phyloP scores from a whole-genome alignment of 2,797 vertebrate genomes.

The Propithecus deckenii region DNA sequence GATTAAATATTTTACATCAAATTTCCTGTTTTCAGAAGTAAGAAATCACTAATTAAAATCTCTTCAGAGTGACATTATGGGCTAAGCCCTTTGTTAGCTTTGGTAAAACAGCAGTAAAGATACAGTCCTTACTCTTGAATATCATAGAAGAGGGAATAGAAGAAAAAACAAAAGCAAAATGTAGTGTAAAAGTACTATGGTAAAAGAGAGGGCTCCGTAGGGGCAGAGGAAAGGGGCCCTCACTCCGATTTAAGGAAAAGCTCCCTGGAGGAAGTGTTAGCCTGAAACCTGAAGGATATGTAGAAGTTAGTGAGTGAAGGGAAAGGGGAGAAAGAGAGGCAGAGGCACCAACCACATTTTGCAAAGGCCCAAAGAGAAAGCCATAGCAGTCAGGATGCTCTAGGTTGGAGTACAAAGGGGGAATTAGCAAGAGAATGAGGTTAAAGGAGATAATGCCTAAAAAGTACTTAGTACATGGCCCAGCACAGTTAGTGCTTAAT shows the following conservation, averaged over 20 bases:
- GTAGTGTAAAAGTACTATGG: not conserved
- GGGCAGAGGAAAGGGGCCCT: not conserved
- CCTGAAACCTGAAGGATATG: not conserved
- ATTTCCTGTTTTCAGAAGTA: not conserved
- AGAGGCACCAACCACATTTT: not conserved
- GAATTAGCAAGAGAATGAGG: not conserved
- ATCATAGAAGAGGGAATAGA: not conserved
- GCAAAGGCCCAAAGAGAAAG: not conserved
- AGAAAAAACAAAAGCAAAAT: not conserved
- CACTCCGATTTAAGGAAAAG: not conserved
- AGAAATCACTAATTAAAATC: not conserved
- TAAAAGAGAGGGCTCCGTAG: not conserved
- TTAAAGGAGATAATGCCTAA: not conserved
- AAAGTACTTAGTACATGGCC: not conserved
- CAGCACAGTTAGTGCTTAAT: not conserved
- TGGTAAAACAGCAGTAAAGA: not conserved
- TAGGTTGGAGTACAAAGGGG: not conserved
- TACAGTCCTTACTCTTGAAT: not conserved
- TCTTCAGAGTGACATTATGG: not conserved
- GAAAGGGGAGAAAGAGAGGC: not conserved
- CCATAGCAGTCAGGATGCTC: not conserved
- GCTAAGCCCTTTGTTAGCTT: not conserved
- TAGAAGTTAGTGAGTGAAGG: not conserved
- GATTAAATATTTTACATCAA: not conserved
- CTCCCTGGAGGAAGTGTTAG: not conserved